These are phyloP conservation scores for Tenthredo mesomela DNA, from an alignment of 2,888 invertebrate species.

Conservation along the genomic window DNA sequence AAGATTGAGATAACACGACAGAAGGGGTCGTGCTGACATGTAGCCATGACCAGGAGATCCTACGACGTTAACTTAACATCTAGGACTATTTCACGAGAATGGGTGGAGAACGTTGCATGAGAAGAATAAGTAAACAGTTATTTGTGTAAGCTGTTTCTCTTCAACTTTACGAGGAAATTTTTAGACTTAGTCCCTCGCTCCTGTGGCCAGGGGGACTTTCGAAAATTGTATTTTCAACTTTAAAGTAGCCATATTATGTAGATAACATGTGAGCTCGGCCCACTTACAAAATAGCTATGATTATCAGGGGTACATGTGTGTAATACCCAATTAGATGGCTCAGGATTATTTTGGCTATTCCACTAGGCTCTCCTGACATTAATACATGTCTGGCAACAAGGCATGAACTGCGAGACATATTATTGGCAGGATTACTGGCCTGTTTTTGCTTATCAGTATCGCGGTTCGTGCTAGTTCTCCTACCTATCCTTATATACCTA, in stretches of 20 bases:
- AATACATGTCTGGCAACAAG: background rate
- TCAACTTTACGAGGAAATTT: background rate
- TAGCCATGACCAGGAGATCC: slow-evolving; percentile 3
- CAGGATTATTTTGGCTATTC: slow-evolving; percentile 1
- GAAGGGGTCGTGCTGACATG: slow-evolving; percentile 10
- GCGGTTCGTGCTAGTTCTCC: background rate
- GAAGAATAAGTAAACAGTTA: slow-evolving; percentile 28
- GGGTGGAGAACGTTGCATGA: background rate
- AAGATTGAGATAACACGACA: slow-evolving; percentile 24
- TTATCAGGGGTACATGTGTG: slow-evolving; percentile 9
- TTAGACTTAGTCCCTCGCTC: background rate
- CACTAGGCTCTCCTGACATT: background rate
- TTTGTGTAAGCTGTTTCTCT: slow-evolving; percentile 18
- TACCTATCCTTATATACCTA: background rate
- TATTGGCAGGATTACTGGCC: background rate
- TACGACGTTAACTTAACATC: slow-evolving; percentile 23
- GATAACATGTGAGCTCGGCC: background rate
- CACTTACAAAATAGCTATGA: slow-evolving; percentile 2
- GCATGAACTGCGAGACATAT: background rate
- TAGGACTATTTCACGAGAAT: slow-evolving; percentile 11
- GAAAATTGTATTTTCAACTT: slow-evolving; percentile 14
- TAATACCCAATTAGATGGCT: slow-evolving; percentile 5
- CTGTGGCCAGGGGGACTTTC: background rate
- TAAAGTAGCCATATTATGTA: background rate
- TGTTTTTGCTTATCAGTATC: background rate